Base-by-base conservation (phyloP, 2,113 vertebrate genomes). In the Balaeniceps rex region DNA sequence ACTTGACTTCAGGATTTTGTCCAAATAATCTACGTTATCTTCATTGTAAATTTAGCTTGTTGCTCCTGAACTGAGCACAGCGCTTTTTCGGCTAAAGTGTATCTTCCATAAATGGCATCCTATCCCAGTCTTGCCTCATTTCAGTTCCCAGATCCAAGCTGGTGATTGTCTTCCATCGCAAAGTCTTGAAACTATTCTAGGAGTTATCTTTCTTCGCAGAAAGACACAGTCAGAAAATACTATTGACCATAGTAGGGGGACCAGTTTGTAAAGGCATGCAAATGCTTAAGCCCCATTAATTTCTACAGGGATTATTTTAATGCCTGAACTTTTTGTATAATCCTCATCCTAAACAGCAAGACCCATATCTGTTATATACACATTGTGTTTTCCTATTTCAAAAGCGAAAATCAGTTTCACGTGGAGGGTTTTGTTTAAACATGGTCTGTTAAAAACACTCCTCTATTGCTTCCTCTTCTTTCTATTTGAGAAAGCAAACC, bases 81-180 rank as follows among this genome's bases (percentile, higher is more conserved):
- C 3, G 2, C 24, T 40, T 38, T 24, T 12, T 1, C 54, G 34
- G 12, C 33, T 34, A 4, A 51, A n/a, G 10, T 1, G 0, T 3
- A 21, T 15, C 22, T 68, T 54, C 52, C 52, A 69, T 46, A 70
- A 84, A 33, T 3, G 12, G 34, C 54, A 42, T 10, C 19, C 33
- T 33, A 4, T 8, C 29, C 51, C 49, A 33, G 3, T 0, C 24
- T 47, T 38, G 26, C 52, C 36, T 47, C 2, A 1, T 49, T 34
- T 46, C 49, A 51, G 81, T 8, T 69, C 58, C 68, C 9, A 8
- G 33, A 40, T 14, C 33, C 70, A 19, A 51, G 44, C 4, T 24
- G 51, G 66, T 25, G 14, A 46, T 3, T 14, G 12, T n/a, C 49
- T 42, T 36, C 44, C 71, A 34, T 4, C 6, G 1, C n/a, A 19